phyloP scores from a whole-genome alignment of 2,113 vertebrate genomes.

The Zapus hudsonius region DNA sequence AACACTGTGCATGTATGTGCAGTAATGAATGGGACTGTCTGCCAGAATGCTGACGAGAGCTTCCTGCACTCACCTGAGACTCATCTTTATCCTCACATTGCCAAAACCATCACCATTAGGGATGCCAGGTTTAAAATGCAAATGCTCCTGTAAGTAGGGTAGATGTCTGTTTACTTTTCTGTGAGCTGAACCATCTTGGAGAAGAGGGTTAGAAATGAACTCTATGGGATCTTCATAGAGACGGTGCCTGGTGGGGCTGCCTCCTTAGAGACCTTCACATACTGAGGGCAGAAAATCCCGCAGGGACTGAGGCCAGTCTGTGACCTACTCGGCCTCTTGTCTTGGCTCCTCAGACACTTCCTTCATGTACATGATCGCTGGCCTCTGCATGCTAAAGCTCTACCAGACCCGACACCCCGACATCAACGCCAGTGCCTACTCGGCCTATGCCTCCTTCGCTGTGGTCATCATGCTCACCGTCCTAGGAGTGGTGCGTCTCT shows the following conservation, averaged over 20 bases:
- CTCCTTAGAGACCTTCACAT: not conserved
- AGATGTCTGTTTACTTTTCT: not conserved
- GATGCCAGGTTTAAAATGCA: not conserved
- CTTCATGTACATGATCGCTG: slow-evolving; percentile 92
- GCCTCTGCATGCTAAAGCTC: slow-evolving; percentile 91
- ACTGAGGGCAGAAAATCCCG: not conserved
- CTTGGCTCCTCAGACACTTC: slow-evolving; percentile 85
- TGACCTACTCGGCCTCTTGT: too few relatives aligned
- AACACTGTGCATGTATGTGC: not conserved
- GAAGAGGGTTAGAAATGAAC: not conserved
- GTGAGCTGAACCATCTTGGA: not conserved
- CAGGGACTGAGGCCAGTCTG: not conserved
- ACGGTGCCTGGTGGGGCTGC: not conserved
- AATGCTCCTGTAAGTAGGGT: not conserved
- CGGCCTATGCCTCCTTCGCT: slow-evolving; percentile 88
- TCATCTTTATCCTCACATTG: not conserved
- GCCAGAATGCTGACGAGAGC: not conserved
- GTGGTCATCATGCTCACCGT: slow-evolving; percentile 88
- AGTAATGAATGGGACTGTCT: not conserved
- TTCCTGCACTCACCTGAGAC: not conserved
- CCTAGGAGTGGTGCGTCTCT: slow-evolving; percentile 88
- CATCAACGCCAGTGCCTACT: slow-evolving; percentile 90
- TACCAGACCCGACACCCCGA: slow-evolving; percentile 91
- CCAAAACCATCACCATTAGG: not conserved
- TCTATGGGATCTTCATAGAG: not conserved